These are phyloP conservation scores for Pipistrellus pipistrellus DNA, from an alignment of 2,797 vertebrate genomes.

Conservation along the genomic window DNA sequence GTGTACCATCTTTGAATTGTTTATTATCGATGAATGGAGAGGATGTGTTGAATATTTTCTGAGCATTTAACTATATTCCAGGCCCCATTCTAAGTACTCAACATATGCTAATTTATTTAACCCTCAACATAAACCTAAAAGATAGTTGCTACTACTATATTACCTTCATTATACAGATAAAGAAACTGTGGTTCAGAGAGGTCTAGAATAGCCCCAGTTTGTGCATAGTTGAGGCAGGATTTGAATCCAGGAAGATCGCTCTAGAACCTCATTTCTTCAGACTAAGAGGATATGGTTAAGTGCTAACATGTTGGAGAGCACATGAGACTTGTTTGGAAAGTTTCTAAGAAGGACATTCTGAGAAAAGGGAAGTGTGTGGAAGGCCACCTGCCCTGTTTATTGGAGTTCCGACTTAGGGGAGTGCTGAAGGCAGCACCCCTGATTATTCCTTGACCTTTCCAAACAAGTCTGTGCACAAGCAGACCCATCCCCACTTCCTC, in stretches of 20 bases:
- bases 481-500: too few species aligned
- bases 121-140: neutral
- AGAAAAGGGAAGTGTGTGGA: too few species aligned
- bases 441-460: too few species aligned
- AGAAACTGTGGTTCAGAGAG: neutral
- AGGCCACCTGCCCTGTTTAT: too few species aligned
- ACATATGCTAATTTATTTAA: neutral
- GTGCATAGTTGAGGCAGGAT: neutral
- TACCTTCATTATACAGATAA: conserved; percentile 1
- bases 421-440: too few species aligned
- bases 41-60: neutral
- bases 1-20: neutral
- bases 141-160: neutral
- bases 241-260: neutral
- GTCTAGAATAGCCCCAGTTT: neutral
- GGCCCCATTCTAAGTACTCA: neutral
- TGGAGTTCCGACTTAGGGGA: too few species aligned
- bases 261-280: neutral
- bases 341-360: too few species aligned
- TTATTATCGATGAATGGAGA: neutral
- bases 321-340: too few species aligned
- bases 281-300: neutral
- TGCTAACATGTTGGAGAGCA: neutral
- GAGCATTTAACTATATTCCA: neutral
- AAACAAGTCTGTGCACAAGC: too few species aligned